A percentile compares a stretch with the other conserved stretches of the same genome.
phyloP scores from a whole-genome alignment of 1,140 invertebrate genomes.

The Daktulosphaira vitifoliae region DNA sequence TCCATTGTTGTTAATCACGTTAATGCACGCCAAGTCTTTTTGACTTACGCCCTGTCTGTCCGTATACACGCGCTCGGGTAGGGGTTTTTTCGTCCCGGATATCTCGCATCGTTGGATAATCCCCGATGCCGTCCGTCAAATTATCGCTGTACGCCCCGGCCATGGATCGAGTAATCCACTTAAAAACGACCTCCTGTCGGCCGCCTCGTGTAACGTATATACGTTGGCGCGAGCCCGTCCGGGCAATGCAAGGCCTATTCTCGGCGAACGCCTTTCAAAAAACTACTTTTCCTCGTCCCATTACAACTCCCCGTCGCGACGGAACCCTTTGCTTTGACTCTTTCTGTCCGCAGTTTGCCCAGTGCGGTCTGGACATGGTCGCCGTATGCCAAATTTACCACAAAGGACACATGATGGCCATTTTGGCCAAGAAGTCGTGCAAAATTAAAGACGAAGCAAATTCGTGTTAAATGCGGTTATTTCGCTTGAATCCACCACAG shows the following conservation, averaged over 20 bases:
- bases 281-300: no score
- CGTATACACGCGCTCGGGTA: no score
- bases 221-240: no score
- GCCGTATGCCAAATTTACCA: no score
- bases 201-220: not conserved
- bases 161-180: slow-evolving; percentile 25
- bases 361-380: no score
- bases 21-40: slow-evolving; percentile 26
- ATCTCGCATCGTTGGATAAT: slow-evolving; percentile 30
- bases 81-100: slow-evolving; percentile 21
- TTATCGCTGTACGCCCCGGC: slow-evolving; percentile 18
- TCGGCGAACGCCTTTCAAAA: not conserved
- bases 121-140: slow-evolving; percentile 31
- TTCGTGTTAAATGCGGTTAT: no score
- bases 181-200: slow-evolving; percentile 30
- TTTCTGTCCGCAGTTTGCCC: no score
- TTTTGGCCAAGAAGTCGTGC: no score
- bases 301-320: not conserved
- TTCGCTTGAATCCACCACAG: no score
- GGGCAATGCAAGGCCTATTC: not conserved
- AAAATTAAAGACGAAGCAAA: no score
- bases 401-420: no score
- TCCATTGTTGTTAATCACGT: slow-evolving; percentile 26
- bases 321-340: not conserved
- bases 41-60: slow-evolving; percentile 5